Base-by-base conservation (phyloP, 1,140 invertebrate species). In the Leguminivora glycinivorella region DNA sequence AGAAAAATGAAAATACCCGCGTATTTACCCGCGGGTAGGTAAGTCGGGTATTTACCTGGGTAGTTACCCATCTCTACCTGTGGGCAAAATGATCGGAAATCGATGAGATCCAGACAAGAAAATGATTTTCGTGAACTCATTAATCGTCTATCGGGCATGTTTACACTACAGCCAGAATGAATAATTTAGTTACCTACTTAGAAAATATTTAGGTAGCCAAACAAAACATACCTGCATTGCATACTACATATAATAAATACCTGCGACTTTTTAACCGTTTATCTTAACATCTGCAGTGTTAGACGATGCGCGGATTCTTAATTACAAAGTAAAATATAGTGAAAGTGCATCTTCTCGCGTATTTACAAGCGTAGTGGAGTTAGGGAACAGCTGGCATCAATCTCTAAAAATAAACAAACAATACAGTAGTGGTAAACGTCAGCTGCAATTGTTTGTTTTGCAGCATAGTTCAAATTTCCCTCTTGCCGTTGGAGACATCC, bases 391-490 rank as follows among this genome's bases (percentile, higher is more conserved):
- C n/a, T 52, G 47, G n/a, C 7, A 52, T 1, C 6, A 2, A 3
- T 52, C 9, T 7, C 68, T 17, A 69, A 58, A 66, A 67, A 75
- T 71, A 71, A 56, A 72, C 68, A 68, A 56, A 69, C 34, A 38
- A 38, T 38, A 38, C 14, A 38, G 34, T 38, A 38, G 10, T 71
- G 29, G 73, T 72, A 74, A 69, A 73, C 69, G 71, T 69, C 22
- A 81, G 75, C 76, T 75, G 80, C 83, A 83, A 77, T 77, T 72
- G 72, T 83, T 76, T 81, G 74, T 77, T 81, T 80, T 79, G 75
- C 73, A 82, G 85, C 84, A 85, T 82, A 79, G 80, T 88, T 88
- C 73, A 83, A 87, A 89, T 88, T 88, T 89, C 84, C 85, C 82
- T 82, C 80, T 82, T 83, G 79, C 67, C 75, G 70, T n/a, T 74